These are phyloP conservation scores for Ardeotis arabs DNA, from an alignment of 2,113 vertebrate genomes.

Conservation along the genomic window DNA sequence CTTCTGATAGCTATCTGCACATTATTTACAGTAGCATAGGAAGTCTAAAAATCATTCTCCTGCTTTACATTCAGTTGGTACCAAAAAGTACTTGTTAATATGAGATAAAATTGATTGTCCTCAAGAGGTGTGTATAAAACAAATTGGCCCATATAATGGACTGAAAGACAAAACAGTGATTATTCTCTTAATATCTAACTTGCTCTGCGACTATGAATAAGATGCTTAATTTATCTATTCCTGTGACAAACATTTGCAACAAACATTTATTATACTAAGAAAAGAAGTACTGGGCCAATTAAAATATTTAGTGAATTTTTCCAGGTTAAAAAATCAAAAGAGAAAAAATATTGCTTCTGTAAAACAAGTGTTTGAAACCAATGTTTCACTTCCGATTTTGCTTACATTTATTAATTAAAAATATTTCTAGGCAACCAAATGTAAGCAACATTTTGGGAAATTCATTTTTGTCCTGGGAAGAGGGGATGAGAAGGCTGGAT, in stretches of 20 bases:
- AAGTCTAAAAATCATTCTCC: constrained; percentile 7
- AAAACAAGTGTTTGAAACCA: background rate
- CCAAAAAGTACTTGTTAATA: background rate
- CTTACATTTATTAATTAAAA: background rate
- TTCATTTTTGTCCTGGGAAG: background rate
- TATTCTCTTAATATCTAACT: background rate
- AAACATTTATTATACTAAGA: background rate
- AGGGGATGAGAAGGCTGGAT: background rate
- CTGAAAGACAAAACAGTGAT: background rate
- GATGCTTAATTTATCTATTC: background rate
- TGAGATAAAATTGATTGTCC: background rate
- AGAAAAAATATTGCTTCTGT: background rate
- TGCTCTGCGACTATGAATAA: background rate
- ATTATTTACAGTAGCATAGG: background rate
- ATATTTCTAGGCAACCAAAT: background rate
- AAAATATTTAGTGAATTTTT: background rate
- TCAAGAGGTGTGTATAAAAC: background rate
- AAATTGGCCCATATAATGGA: background rate
- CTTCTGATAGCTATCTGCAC: constrained; percentile 7
- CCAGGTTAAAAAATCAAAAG: background rate
- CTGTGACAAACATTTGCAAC: background rate
- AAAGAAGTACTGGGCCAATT: background rate
- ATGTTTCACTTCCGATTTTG: background rate
- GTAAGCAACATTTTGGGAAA: background rate
- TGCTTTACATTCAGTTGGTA: background rate